Conservation (phyloP, 2,888 invertebrate genomes). For the Dermolepida albohirtum region DNA sequence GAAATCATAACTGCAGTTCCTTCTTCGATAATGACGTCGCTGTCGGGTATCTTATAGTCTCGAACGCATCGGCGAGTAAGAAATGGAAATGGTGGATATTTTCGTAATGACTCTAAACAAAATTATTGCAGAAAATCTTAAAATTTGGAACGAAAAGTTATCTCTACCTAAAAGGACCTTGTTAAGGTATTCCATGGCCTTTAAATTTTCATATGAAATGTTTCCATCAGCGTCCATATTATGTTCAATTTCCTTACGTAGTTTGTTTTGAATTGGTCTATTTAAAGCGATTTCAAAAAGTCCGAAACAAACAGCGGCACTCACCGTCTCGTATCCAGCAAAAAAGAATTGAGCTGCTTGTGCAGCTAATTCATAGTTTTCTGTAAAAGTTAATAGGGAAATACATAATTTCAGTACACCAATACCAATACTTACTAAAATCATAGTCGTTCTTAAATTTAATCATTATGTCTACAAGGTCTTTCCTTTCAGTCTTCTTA, state of each 20-base stretch:
- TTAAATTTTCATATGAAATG: constrained; percentile 65
- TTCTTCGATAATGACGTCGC: constrained; percentile 51
- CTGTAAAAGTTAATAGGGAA: constrained; percentile 4
- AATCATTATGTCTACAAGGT: constrained; percentile 65
- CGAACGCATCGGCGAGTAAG: constrained; percentile 49
- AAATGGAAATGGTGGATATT: constrained; percentile 54
- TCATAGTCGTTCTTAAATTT: constrained; percentile 53
- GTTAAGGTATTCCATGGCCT: constrained; percentile 67
- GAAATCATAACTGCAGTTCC: constrained; percentile 50
- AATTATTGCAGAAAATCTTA: not conserved
- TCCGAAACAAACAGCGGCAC: constrained; percentile 63
- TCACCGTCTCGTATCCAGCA: constrained; percentile 69
- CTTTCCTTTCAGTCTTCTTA: constrained; percentile 58
- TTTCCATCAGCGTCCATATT: constrained; percentile 58
- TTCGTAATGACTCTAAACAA: constrained; percentile 53
- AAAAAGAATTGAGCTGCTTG: constrained; percentile 67
- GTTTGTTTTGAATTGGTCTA: constrained; percentile 64
- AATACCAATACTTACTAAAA: constrained; percentile 46
- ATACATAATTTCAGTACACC: not conserved
- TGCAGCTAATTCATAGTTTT: constrained; percentile 36
- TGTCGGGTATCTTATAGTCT: constrained; percentile 53
- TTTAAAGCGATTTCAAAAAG: constrained; percentile 65
- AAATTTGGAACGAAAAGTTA: not conserved
- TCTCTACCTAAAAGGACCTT: constrained; percentile 64
- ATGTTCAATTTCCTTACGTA: constrained; percentile 63